Base-by-base conservation (phyloP, 2,888 invertebrate species). In the Aleiodes alternator region DNA sequence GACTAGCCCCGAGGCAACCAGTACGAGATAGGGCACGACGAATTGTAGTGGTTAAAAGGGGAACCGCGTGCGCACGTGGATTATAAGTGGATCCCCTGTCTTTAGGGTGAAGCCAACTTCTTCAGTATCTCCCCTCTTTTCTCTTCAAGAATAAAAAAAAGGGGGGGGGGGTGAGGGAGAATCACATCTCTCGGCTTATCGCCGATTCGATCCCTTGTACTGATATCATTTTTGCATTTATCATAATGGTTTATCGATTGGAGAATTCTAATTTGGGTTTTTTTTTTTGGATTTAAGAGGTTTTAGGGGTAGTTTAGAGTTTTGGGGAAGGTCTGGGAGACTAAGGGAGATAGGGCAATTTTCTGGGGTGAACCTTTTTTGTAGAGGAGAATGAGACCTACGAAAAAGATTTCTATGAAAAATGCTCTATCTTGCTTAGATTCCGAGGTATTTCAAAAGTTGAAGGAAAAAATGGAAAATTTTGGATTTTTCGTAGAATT, bases 11-110 rank as follows among this genome's bases (percentile, higher is more conserved):
- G 81, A 84, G 86, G 81, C 83, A 82, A 82, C 82, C 82, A 80
- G 80, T 77, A 81, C 76, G 79, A 87, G 88, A 87, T 88, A 88
- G 85, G 82, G 87, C 88, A 88, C 88, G 88, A 11, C 82, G 84
- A 82, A 80, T 79, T 76, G 78, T 76, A 75, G 73, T 59, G 78
- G 75, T 79, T 79, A 76, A 82, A 82, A 83, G 80, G 82, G 81
- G 80, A 75, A 75, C 79, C 80, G 80, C 79, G 82, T 78, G 76
- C 80, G 76, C 78, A 72, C 78, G 79, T 76, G 76, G 75, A 81
- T 81, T 81, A 79, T 84, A 85, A 87, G 86, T 86, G 83, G 84
- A 87, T 83, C 79, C 64, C 34, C 82, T 79, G 80, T 82, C 82
- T 82, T 80, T 76, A 73, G 75, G 72, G 72, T 76, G 68, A 74